Evolutionary conservation across 2,797 vertebrate genomes (phyloP).

Genomic region (Gymnoscopelus braueri): DNA sequence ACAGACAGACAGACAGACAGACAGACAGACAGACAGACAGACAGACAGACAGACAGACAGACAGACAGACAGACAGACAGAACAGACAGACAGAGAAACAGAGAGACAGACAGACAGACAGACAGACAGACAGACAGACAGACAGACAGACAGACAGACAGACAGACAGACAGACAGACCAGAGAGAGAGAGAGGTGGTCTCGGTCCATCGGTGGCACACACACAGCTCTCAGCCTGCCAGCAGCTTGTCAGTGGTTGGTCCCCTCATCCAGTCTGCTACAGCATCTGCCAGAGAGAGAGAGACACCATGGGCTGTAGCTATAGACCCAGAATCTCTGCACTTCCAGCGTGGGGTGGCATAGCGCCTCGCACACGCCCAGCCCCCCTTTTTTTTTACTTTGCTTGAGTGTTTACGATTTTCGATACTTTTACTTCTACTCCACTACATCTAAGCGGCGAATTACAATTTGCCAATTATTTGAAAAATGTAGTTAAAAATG

Average conservation of each 20-base stretch:
- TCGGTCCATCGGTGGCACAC: slow-evolving; percentile 69
- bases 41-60: no score
- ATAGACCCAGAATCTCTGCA: slow-evolving; percentile 40
- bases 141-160: slow-evolving; percentile 25
- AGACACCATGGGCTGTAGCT: slow-evolving; percentile 70
- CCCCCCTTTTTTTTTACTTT: neutral
- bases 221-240: slow-evolving; percentile 68
- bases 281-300: slow-evolving; percentile 88
- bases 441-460: no score
- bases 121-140: slow-evolving; percentile 40
- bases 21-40: no score
- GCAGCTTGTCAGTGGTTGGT: slow-evolving; percentile 80
- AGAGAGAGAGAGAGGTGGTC: slow-evolving; percentile 61
- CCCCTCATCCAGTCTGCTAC: slow-evolving; percentile 82
- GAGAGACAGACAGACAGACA: slow-evolving; percentile 20
- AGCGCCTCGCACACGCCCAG: slow-evolving; percentile 43
- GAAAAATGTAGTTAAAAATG: no score
- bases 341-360: neutral
- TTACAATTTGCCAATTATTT: no score
- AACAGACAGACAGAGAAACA: no score
- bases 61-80: slow-evolving; percentile 40
- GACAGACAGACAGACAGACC: no score
- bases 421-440: no score
- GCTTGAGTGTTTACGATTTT: no score
- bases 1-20: slow-evolving; percentile 15